Base-by-base conservation (phyloP, 2,888 invertebrate species). In the Perizoma affinitatum region DNA sequence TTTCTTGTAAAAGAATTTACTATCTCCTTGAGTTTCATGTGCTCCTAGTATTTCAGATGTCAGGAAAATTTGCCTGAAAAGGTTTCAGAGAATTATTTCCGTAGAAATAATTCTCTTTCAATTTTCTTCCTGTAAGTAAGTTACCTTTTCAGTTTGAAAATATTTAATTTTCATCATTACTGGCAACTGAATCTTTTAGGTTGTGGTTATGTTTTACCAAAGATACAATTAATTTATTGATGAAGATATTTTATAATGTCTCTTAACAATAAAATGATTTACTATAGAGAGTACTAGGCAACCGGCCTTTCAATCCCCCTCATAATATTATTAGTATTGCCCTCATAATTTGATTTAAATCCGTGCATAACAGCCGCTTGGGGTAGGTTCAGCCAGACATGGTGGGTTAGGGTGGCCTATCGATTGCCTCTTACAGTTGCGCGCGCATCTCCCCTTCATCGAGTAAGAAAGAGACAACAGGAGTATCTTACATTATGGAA, bases 401-500 rank as follows among this genome's bases (percentile, higher is more conserved):
- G 10, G 38, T n/a, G 22, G 7, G 9, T 5, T 42, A 43, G 38
- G 54, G 50, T 42, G 42, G n/a, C 35, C 33, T 9, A 58, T 62
- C 52, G 62, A 62, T 62, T 48, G 43, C 22, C 33, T 36, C 6
- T 9, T 11, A n/a, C n/a, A 46, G 45, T 36, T 65, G 65, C 65
- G 63, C 65, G 65, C 65, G 61, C 65, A 67, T 35, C 38, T 22
- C 8, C 6, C 45, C 40, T 10, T 35, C 43, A 44, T 41, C 35
- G 9, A 43, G 51, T 11, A 53, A 51, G 40, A 50, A 40, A 51
- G 41, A 51, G 51, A 46, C 9, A 6, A 35, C 44, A 22, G 9
- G 38, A 38, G 41, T 36, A 43, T 22, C 59, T 57, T 57, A 44
- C 5, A 6, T n/a, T 5, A 22, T 42, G 65, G 5, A 77, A 81